Percentiles rank a stretch among this genome's conserved stretches.
phyloP scores from a whole-genome alignment of 2,797 vertebrate genomes.

The Furcifer pardalis region DNA sequence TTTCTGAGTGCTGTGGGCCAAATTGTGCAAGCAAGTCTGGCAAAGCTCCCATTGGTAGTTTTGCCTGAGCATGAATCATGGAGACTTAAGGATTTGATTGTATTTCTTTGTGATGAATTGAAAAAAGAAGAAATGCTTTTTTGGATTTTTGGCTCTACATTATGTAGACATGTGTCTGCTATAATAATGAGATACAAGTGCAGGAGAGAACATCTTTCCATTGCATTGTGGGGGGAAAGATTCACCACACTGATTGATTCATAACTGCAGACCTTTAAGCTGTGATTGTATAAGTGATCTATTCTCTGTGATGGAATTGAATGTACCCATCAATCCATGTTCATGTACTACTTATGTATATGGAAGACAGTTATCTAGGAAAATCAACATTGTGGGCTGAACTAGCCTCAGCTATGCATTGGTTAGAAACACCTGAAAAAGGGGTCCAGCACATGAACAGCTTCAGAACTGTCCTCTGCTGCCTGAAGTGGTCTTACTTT shows the following conservation, averaged over 20 bases:
- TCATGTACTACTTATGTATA: too few relatives aligned
- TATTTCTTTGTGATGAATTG: constrained; percentile 68
- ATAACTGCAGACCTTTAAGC: constrained; percentile 56
- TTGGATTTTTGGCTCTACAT: constrained; percentile 75
- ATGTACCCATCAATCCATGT: constrained; percentile 53
- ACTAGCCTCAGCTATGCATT: neutral
- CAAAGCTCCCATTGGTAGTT: constrained; percentile 51
- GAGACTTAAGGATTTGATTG: constrained; percentile 49
- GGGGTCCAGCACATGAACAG: too few relatives aligned
- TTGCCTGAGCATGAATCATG: constrained; percentile 52
- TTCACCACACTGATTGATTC: constrained; percentile 73
- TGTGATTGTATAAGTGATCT: constrained; percentile 19
- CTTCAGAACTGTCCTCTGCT: neutral
- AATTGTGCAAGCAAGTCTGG: neutral
- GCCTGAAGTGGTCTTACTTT: neutral
- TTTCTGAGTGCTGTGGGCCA: constrained; percentile 24
- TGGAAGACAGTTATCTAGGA: neutral
- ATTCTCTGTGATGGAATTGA: constrained; percentile 32
- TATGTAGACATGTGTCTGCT: constrained; percentile 64
- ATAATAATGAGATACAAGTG: constrained; percentile 67
- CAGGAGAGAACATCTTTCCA: constrained; percentile 71
- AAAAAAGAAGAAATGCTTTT: constrained; percentile 62
- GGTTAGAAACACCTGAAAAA: neutral
- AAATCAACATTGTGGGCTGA: neutral
- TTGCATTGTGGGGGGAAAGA: constrained; percentile 60